Evolutionary conservation across 37 sponge, comb jelly and placozoan species (phyloP).

Genomic region (Amphimedon queenslandica): DNA sequence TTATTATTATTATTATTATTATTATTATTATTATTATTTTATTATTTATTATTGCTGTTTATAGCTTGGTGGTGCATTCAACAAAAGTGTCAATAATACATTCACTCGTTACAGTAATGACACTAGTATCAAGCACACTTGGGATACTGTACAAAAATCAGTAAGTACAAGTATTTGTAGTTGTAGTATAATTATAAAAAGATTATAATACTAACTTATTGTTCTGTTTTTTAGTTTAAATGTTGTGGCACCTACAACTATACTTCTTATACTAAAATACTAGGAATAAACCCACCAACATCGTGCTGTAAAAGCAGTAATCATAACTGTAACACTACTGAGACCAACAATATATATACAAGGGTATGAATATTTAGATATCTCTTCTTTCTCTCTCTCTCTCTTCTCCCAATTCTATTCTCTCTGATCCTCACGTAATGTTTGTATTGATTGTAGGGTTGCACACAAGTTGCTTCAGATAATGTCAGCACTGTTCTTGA

Average conservation of each 20-base stretch:
- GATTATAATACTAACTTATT: background rate
- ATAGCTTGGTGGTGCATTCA: slow-evolving; percentile 31
- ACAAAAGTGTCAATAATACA: slow-evolving; percentile 32
- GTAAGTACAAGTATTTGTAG: slow-evolving; percentile 12
- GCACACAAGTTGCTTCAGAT: slow-evolving; percentile 14
- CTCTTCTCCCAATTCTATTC: too few species aligned
- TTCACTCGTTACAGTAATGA: slow-evolving; percentile 1
- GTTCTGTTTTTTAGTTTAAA: slow-evolving; percentile 14
- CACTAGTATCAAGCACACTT: slow-evolving; percentile 3
- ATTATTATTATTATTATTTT: background rate
- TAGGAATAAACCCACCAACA: slow-evolving; percentile 6
- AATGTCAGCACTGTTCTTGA: slow-evolving; percentile 17
- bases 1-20: background rate
- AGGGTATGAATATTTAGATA: background rate
- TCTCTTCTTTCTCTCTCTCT: background rate
- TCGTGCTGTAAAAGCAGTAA: slow-evolving; percentile 22
- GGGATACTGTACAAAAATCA: slow-evolving; percentile 26
- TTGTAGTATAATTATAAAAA: slow-evolving; percentile 1
- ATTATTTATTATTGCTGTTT: background rate
- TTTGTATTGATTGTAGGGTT: slow-evolving; percentile 33
- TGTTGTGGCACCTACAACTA: slow-evolving; percentile 47
- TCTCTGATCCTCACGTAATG: background rate
- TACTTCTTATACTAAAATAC: slow-evolving; percentile 16
- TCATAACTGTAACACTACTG: background rate
- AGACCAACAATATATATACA: background rate